phyloP scores from a whole-genome alignment of 2,888 invertebrate genomes.

The Sthenelais limicola region DNA sequence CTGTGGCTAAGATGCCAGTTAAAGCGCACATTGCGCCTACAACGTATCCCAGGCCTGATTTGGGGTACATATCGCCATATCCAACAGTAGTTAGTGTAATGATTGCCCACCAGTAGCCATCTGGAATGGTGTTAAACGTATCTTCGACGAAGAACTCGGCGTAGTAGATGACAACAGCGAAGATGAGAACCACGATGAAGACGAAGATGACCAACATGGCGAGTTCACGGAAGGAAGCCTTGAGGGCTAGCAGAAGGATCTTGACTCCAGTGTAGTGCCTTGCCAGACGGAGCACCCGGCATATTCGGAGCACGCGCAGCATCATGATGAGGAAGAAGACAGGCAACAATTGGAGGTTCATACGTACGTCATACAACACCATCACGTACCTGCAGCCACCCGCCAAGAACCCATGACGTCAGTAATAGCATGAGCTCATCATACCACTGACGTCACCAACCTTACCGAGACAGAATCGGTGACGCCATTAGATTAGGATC shows the following conservation, averaged over 20 bases:
- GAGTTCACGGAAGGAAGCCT: constrained; percentile 54
- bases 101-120: constrained; percentile 61
- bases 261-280: constrained; percentile 57
- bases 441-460: no score
- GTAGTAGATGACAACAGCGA: constrained; percentile 56
- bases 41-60: constrained; percentile 57
- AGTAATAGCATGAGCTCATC: constrained; percentile 3
- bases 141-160: constrained; percentile 55
- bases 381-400: constrained; percentile 45
- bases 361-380: constrained; percentile 44
- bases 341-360: constrained; percentile 46
- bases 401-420: constrained; percentile 6
- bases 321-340: constrained; percentile 53
- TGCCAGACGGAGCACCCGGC: constrained; percentile 56
- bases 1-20: constrained; percentile 61
- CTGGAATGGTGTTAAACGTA: constrained; percentile 53
- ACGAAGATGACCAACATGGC: constrained; percentile 55
- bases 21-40: constrained; percentile 62
- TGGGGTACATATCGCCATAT: constrained; percentile 63
- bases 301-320: constrained; percentile 53
- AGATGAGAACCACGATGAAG: constrained; percentile 55
- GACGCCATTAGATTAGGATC: no score
- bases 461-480: no score
- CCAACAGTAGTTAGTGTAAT: constrained; percentile 63
- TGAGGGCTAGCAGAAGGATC: constrained; percentile 55